Conservation (phyloP, 2,888 invertebrate species). For the Drosophila lutescens region DNA sequence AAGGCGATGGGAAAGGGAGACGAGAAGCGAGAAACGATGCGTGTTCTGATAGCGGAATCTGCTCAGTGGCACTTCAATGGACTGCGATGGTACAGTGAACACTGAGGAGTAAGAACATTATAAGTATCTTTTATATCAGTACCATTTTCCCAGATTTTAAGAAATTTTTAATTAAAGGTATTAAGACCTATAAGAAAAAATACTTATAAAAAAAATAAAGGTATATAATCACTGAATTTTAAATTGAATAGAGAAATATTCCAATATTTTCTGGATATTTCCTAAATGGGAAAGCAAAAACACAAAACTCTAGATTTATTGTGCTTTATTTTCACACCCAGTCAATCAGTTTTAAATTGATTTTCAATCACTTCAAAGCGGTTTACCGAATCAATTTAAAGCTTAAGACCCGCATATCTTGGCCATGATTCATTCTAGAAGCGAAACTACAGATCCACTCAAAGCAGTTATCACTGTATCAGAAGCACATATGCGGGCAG, state of each 20-base stretch:
- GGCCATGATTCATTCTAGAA: conserved; percentile 1
- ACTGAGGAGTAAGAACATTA: background rate
- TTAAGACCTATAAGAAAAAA: too few relatives aligned
- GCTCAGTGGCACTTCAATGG: conserved; percentile 39
- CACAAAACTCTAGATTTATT: too few relatives aligned
- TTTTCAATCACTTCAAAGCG: background rate
- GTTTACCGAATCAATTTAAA: conserved; percentile 11
- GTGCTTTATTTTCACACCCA: too few relatives aligned
- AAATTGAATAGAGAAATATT: too few relatives aligned
- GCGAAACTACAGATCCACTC: conserved; percentile 10
- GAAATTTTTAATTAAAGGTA: too few relatives aligned
- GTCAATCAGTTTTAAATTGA: background rate
- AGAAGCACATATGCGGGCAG: conserved; percentile 39
- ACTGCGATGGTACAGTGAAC: conserved; percentile 24
- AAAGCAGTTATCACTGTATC: conserved; percentile 31
- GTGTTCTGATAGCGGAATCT: conserved; percentile 47
- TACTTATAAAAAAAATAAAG: too few relatives aligned
- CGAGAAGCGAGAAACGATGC: conserved; percentile 50
- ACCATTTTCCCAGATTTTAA: background rate
- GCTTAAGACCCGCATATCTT: conserved; percentile 13
- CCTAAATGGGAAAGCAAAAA: too few relatives aligned
- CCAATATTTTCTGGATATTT: too few relatives aligned
- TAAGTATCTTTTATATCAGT: too few relatives aligned
- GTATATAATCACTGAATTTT: too few relatives aligned
- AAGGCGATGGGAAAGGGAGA: conserved; percentile 35